phyloP scores from a whole-genome alignment of 2,888 invertebrate species.

The Salticus scenicus region DNA sequence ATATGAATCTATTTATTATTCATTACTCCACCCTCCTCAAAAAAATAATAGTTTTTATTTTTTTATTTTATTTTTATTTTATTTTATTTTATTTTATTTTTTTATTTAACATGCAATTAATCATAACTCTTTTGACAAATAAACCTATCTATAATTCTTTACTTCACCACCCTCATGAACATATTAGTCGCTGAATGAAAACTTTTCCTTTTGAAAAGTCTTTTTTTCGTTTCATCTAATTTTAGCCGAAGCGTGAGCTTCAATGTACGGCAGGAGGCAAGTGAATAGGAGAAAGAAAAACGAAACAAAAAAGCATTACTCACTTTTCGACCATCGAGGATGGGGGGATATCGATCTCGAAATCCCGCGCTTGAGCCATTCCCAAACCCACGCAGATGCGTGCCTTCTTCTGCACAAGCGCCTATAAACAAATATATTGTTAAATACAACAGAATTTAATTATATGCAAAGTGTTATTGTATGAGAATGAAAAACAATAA shows the following conservation, averaged over 20 bases:
- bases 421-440: slow-evolving; percentile 40
- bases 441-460: too few species aligned
- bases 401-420: slow-evolving; percentile 53
- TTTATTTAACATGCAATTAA: too few species aligned
- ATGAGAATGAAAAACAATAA: too few species aligned
- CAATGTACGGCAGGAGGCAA: background rate
- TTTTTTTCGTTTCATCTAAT: slow-evolving; percentile 2
- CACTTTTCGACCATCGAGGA: slow-evolving; percentile 48
- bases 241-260: background rate
- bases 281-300: background rate
- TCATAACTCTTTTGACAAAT: too few species aligned
- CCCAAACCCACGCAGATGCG: slow-evolving; percentile 50
- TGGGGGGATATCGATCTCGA: slow-evolving; percentile 67
- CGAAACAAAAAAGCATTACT: slow-evolving; percentile 42
- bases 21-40: too few species aligned
- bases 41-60: too few species aligned
- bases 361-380: slow-evolving; percentile 67
- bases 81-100: too few species aligned
- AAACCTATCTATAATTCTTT: too few species aligned
- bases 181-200: background rate
- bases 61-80: too few species aligned
- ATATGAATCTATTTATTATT: too few species aligned
- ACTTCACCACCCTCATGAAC: too few species aligned
- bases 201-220: background rate
- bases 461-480: too few species aligned